Conservation (phyloP, 2,888 invertebrate species). For the Ectemnius continuus region DNA sequence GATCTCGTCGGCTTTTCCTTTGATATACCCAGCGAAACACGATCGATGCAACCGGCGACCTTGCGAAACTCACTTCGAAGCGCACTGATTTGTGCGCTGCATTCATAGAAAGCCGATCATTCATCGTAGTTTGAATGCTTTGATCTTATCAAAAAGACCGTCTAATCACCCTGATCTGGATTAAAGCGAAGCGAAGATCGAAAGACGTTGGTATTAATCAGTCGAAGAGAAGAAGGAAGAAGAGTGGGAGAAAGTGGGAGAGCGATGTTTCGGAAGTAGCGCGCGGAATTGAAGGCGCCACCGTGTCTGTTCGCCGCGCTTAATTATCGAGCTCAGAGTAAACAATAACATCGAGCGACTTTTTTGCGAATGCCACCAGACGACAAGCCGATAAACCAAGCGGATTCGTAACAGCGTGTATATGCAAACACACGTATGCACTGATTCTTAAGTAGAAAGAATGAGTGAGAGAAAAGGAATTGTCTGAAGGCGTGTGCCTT, state of each 20-base stretch:
- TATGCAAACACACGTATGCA: no score
- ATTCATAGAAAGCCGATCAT: no score
- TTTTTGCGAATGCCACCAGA: not conserved
- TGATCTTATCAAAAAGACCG: no score
- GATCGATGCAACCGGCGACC: not conserved
- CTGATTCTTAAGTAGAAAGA: no score
- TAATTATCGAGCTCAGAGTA: not conserved
- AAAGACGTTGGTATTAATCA: no score
- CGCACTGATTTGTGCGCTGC: not conserved
- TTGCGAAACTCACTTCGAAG: not conserved
- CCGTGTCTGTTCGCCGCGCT: slow-evolving; percentile 9
- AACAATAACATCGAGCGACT: slow-evolving; percentile 9
- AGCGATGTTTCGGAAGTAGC: not conserved
- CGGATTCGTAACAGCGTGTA: not conserved
- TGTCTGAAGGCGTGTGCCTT: no score
- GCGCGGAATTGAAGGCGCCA: slow-evolving; percentile 7
- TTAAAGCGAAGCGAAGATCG: no score
- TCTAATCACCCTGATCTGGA: no score
- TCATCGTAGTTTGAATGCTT: not conserved
- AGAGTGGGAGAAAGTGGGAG: not conserved
- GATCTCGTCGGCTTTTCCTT: slow-evolving; percentile 1
- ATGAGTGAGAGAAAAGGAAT: no score
- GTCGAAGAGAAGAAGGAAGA: no score
- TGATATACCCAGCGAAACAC: not conserved
- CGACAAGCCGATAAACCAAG: not conserved